Evolutionary conservation across 2,113 vertebrate species (phyloP).

Genomic region (Lonchura striata): DNA sequence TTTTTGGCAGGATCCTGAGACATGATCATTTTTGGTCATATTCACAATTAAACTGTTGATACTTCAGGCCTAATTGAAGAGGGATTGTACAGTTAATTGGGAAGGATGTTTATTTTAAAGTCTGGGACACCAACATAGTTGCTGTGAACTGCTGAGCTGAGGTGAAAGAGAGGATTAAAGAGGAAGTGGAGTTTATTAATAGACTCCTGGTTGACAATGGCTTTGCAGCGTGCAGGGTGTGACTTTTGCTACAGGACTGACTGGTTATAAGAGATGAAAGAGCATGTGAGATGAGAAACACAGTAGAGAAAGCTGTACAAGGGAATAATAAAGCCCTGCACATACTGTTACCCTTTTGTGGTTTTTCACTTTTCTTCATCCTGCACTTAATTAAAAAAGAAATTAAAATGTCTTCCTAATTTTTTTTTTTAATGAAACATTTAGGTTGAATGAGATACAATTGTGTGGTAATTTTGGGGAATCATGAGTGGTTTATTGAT

Average conservation of each 20-base stretch:
- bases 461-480: background rate
- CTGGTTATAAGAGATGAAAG: background rate
- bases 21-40: background rate
- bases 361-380: background rate
- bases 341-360: background rate
- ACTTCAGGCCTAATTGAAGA: background rate
- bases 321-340: background rate
- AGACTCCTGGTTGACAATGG: background rate
- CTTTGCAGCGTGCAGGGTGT: background rate
- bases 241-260: background rate
- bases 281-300: conserved; percentile 12
- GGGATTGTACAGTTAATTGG: background rate
- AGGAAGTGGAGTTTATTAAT: conserved; percentile 42
- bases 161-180: conserved; percentile 19
- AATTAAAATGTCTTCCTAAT: background rate
- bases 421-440: background rate
- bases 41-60: background rate
- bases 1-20: background rate
- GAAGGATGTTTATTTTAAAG: conserved; percentile 18
- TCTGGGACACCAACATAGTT: fast-evolving
- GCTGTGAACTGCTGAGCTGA: background rate
- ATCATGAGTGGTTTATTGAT: background rate
- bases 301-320: background rate
- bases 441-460: background rate
- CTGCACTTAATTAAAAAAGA: background rate